Percentiles rank a stretch among this genome's conserved stretches.
Conservation (phyloP, 2,797 vertebrate genomes). For the Alca torda region DNA sequence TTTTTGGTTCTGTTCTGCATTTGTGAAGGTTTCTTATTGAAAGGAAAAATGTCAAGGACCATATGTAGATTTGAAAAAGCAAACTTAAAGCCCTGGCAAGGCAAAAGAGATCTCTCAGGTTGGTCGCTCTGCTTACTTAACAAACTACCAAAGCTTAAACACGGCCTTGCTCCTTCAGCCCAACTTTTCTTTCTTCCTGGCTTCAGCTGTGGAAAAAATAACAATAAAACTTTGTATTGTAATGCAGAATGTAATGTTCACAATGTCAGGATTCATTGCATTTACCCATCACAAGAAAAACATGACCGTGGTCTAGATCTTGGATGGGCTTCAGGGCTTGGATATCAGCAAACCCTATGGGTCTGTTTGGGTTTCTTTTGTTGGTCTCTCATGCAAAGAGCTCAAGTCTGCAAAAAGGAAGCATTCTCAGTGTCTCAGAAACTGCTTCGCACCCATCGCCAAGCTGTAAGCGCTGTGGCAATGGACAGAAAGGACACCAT, state of each 20-base stretch:
- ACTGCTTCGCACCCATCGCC: neutral
- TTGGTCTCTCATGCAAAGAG: neutral
- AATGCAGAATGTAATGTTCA: neutral
- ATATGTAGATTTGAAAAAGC: neutral
- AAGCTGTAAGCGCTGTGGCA: neutral
- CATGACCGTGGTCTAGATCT: neutral
- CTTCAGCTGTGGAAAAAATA: conserved; percentile 7
- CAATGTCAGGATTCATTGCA: neutral
- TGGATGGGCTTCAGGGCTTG: neutral
- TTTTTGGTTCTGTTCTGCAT: neutral
- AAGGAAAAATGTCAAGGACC: neutral
- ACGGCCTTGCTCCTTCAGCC: neutral
- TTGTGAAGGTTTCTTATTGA: neutral
- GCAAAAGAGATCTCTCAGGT: neutral
- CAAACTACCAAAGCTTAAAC: neutral
- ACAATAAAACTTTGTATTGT: neutral
- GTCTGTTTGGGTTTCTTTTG: neutral
- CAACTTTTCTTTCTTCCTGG: neutral
- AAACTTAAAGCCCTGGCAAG: neutral
- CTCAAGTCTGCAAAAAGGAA: neutral
- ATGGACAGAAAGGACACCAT: neutral
- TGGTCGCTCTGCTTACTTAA: neutral
- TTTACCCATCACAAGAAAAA: neutral
- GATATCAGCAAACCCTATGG: neutral
- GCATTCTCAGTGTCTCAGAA: neutral